These are phyloP conservation scores for Macrotis lagotis DNA, from an alignment of 2,113 vertebrate genomes.

Conservation along the genomic window DNA sequence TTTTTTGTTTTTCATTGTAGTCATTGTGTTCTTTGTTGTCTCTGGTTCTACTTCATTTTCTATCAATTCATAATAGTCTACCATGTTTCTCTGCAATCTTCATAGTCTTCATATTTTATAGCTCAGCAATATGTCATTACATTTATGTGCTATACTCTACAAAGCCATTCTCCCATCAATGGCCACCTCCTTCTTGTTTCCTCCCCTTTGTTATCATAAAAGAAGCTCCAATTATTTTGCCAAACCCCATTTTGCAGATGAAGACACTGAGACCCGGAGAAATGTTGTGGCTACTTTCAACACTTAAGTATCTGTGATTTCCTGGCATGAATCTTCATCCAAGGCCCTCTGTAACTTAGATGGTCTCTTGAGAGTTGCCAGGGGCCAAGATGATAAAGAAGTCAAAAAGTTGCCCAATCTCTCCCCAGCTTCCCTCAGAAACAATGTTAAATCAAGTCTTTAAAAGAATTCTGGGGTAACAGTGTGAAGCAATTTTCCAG, in stretches of 20 bases:
- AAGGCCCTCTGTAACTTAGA: neutral
- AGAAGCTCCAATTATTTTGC: neutral
- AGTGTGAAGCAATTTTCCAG: too few relatives aligned
- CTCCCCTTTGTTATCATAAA: neutral
- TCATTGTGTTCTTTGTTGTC: neutral
- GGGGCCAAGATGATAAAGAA: neutral
- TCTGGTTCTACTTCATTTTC: neutral
- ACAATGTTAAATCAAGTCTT: too few relatives aligned
- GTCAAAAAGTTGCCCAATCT: too few relatives aligned
- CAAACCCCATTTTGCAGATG: neutral
- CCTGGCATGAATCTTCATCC: neutral
- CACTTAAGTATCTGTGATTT: neutral
- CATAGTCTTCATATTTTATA: neutral
- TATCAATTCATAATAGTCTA: neutral
- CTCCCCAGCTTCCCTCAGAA: too few relatives aligned
- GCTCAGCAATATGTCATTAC: neutral
- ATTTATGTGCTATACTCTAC: neutral
- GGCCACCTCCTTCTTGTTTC: neutral
- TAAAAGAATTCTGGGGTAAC: too few relatives aligned
- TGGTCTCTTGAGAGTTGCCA: neutral
- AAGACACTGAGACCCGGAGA: neutral
- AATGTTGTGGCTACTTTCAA: neutral
- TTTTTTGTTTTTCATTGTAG: neutral
- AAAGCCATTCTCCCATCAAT: neutral
- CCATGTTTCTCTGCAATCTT: neutral